Percentiles rank a stretch among this genome's conserved stretches.
Conservation (phyloP, 2,888 invertebrate genomes). For the Epirrhoe alternata region DNA sequence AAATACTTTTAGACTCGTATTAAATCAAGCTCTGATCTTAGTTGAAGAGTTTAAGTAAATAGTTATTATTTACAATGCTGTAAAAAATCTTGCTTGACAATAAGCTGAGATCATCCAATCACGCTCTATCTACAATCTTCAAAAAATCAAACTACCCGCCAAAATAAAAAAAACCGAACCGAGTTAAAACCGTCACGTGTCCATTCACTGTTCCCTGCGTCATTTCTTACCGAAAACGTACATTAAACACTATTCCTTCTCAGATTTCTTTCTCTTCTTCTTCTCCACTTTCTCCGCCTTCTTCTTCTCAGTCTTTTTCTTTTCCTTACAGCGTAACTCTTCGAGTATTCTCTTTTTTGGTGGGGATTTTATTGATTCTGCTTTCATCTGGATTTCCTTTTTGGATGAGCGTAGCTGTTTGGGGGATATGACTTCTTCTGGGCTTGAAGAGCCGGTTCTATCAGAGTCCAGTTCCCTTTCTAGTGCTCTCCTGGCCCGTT, state of each 20-base stretch:
- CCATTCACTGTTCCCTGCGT: conserved; percentile 37
- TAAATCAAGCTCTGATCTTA: too few species aligned
- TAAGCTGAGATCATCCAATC: not conserved
- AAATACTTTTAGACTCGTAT: too few species aligned
- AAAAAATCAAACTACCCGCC: conserved; percentile 46
- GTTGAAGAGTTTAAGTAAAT: not conserved
- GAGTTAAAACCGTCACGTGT: conserved; percentile 35
- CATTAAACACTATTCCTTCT: conserved; percentile 80
- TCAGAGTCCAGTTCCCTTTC: conserved; percentile 25
- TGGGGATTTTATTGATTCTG: conserved; percentile 61
- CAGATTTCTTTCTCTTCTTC: conserved; percentile 67
- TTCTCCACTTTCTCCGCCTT: conserved; percentile 53
- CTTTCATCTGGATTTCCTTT: conserved; percentile 59
- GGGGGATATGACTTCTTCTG: conserved; percentile 56
- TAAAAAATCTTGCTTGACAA: not conserved
- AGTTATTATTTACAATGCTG: not conserved
- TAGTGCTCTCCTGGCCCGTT: conserved; percentile 35
- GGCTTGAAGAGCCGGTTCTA: conserved; percentile 25
- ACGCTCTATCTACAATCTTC: conserved; percentile 29
- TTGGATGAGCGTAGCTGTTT: conserved; percentile 72
- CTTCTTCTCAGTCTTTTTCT: conserved; percentile 57
- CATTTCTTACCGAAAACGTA: conserved; percentile 69
- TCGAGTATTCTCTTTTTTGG: conserved; percentile 68
- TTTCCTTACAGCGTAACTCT: conserved; percentile 56
- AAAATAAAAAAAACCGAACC: conserved; percentile 36